Percentiles rank a stretch among this genome's conserved stretches.
Evolutionary conservation across 1,140 invertebrate species (phyloP).

Genomic region (Camponotus pennsylvanicus): DNA sequence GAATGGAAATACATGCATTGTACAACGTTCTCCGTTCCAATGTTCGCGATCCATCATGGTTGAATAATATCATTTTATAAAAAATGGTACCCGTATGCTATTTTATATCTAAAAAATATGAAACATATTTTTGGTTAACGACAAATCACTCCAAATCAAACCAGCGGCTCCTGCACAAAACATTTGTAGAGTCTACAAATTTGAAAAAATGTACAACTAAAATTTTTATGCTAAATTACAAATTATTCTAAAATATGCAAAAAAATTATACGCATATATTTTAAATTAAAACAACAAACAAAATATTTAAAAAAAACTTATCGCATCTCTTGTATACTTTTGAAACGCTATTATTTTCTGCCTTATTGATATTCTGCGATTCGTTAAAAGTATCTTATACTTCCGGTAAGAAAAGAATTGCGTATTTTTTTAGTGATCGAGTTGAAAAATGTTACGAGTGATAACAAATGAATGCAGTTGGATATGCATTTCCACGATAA

Average conservation of each 20-base stretch:
- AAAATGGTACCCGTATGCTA: neutral
- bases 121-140: neutral
- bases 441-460: slow-evolving; percentile 19
- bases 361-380: neutral
- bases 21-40: neutral
- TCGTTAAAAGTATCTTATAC: neutral
- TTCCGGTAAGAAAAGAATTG: neutral
- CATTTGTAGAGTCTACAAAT: neutral
- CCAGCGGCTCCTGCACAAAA: neutral
- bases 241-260: too few relatives aligned
- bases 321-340: neutral
- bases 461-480: slow-evolving; percentile 22
- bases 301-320: neutral
- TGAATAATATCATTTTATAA: slow-evolving; percentile 28
- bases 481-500: slow-evolving; percentile 8
- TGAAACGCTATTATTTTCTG: neutral
- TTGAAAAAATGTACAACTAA: neutral
- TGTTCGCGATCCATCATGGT: neutral
- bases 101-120: neutral
- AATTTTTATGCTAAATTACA: neutral
- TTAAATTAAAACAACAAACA: neutral
- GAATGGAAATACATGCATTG: slow-evolving; percentile 40
- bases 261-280: neutral
- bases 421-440: neutral
- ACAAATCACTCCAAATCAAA: neutral